phyloP scores from a whole-genome alignment of 2,888 invertebrate species.

The Mantis religiosa region DNA sequence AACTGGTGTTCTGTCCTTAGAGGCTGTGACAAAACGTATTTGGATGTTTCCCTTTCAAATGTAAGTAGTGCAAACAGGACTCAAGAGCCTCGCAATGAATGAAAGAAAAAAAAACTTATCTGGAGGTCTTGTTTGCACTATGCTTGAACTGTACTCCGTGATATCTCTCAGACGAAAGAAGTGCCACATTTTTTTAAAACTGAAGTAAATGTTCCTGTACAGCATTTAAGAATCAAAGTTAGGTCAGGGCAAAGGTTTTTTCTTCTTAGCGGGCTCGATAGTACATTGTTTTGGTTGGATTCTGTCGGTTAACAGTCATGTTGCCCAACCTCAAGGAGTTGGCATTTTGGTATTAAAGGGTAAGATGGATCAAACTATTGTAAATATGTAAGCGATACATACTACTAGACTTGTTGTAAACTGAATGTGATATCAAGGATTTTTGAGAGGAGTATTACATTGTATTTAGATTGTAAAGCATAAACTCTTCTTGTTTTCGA shows the following conservation, averaged over 20 bases:
- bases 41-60: conserved; percentile 33
- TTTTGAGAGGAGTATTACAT: conserved; percentile 30
- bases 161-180: conserved; percentile 46
- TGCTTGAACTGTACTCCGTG: conserved; percentile 38
- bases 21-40: conserved; percentile 35
- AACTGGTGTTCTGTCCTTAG: conserved; percentile 35
- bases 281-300: conserved; percentile 33
- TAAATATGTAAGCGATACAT: conserved; percentile 29
- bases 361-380: conserved; percentile 35
- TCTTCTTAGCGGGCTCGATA: conserved; percentile 31
- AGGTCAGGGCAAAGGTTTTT: conserved; percentile 33
- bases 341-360: conserved; percentile 46
- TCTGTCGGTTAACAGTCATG: conserved; percentile 30
- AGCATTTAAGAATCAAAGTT: conserved; percentile 45
- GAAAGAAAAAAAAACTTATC: conserved; percentile 13
- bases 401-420: conserved; percentile 29
- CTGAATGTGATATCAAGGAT: conserved; percentile 33
- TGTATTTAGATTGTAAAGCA: conserved; percentile 29
- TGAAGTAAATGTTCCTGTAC: conserved; percentile 49
- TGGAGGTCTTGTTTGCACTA: conserved; percentile 34
- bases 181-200: conserved; percentile 42
- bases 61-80: conserved; percentile 34
- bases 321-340: conserved; percentile 32
- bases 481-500: conserved; percentile 28
- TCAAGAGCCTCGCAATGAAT: conserved; percentile 32